phyloP scores from a whole-genome alignment of 2,888 invertebrate genomes.

The Metellina segmentata region DNA sequence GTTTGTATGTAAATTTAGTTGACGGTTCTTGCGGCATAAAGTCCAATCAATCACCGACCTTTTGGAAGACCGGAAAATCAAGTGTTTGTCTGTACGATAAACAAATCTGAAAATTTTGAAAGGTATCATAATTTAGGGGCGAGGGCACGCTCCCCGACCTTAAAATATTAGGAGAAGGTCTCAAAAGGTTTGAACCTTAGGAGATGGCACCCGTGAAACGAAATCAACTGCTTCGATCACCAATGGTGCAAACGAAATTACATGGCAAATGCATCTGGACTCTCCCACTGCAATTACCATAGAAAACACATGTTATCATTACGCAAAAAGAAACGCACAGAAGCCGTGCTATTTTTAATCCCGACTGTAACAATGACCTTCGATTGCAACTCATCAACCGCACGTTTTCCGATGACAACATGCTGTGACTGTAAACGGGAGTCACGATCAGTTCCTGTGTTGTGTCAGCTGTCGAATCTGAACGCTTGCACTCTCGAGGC shows the following conservation, averaged over 20 bases:
- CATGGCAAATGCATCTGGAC: background rate
- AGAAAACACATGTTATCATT: background rate
- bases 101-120: no score
- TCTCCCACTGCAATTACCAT: background rate
- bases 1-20: no score
- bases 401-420: constrained; percentile 8
- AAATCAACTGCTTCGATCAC: no score
- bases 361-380: constrained; percentile 4
- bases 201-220: no score
- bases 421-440: background rate
- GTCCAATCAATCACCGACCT: no score
- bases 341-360: background rate
- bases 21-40: no score
- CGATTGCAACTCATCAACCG: background rate
- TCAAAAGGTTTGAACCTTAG: no score
- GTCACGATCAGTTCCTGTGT: constrained; percentile 20
- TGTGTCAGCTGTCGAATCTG: constrained; percentile 21
- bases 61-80: no score
- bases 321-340: background rate
- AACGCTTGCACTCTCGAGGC: background rate
- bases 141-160: no score
- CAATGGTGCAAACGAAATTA: background rate
- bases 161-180: no score
- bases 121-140: no score
- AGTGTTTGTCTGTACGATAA: no score